Base-by-base conservation (phyloP, 2,888 invertebrate species). In the Drosophila meridiana region DNA sequence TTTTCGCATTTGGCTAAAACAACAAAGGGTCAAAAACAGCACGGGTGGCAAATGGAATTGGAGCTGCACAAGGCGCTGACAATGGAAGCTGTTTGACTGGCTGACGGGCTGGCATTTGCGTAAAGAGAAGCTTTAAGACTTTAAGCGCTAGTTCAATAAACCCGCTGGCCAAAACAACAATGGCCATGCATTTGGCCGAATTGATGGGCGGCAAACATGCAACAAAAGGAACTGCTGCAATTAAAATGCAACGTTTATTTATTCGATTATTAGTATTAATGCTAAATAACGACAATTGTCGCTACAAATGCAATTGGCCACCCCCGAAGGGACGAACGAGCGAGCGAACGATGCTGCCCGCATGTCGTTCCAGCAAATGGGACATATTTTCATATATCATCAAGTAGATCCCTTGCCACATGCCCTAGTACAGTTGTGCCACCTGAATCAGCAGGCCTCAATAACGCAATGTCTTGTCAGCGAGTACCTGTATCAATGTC, bases 401-500 rank as follows among this genome's bases (percentile, higher is more conserved):
- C 34, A 45, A 47, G 50, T 36, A 50, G 56, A 57, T 58, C 20
- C 40, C 34, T 20, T 20, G 7, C 2, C 3, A 30, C 30, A 40
- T 8, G 8, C 14, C 57, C 32, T 30, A 26, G 80, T 84, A 82
- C 80, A 87, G 82, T 80, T 80, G 76, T 28, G 65, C 68, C 74
- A 84, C 78, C 78, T 82, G 84, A 76, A 63, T 40, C 9, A 3
- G 28, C 69, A 45, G 56, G 50, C 28, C 59, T 65, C 67, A 64
- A 47, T 72, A 65, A 66, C 65, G 78, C 70, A 78, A 67, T 68
- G 73, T 70, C 76, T 71, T 84, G 82, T 84, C 85, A 61, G 48
- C 48, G 55, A 66, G 65, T 81, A 87, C 87, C 87, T 87, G 87
- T 87, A 88, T 87, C 87, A 87, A 84, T 87, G 84, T 84, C 83